These are phyloP conservation scores for Callosobruchus maculatus DNA, from an alignment of 2,888 invertebrate genomes.

Conservation along the genomic window DNA sequence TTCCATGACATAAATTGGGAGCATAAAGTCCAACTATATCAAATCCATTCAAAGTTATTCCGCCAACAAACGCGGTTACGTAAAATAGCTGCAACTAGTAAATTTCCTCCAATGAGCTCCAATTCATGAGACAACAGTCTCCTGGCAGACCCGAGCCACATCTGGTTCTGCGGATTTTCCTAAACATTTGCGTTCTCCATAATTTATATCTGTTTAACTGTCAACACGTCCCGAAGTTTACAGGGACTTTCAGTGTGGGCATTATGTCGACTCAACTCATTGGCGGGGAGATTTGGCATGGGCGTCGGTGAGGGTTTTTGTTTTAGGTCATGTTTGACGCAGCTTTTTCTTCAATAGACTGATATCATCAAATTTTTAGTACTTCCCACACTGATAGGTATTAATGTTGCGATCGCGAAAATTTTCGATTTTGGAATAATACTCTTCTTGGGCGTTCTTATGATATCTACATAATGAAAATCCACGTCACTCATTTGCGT, in stretches of 20 bases:
- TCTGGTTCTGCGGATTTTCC: conserved; percentile 21
- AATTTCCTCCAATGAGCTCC: conserved; percentile 1
- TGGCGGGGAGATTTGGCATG: not conserved
- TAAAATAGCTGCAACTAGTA: conserved; percentile 1
- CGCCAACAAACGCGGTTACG: not conserved
- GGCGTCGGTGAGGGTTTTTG: not conserved
- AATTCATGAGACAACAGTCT: not conserved
- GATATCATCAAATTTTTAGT: too few relatives aligned
- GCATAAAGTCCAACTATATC: not conserved
- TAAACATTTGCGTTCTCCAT: conserved; percentile 21
- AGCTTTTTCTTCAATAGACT: too few relatives aligned
- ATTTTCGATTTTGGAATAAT: too few relatives aligned
- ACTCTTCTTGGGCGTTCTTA: too few relatives aligned
- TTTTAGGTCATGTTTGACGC: too few relatives aligned
- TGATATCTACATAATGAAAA: too few relatives aligned
- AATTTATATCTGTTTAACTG: conserved; percentile 24
- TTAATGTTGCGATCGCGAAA: too few relatives aligned
- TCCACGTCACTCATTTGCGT: too few relatives aligned
- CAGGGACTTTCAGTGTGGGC: conserved; percentile 20
- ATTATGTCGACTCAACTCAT: conserved; percentile 17
- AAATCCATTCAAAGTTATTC: not conserved
- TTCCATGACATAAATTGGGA: not conserved
- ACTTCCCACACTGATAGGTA: too few relatives aligned
- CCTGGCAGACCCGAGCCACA: conserved; percentile 6
- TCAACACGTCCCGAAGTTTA: conserved; percentile 20